Evolutionary conservation across 2,113 vertebrate species (phyloP).

Genomic region (Thunnus thynnus): DNA sequence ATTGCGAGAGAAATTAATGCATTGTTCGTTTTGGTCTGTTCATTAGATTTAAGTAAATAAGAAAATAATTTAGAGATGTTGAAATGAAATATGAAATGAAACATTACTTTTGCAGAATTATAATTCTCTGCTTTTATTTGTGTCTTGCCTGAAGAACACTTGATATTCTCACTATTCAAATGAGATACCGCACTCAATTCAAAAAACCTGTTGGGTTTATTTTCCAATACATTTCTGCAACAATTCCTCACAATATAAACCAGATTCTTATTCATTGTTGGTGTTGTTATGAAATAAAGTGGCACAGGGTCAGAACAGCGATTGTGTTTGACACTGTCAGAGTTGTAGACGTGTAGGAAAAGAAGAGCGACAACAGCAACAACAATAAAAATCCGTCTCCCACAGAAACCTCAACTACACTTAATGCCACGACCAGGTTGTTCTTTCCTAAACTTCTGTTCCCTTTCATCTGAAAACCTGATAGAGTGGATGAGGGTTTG

Average conservation of each 20-base stretch:
- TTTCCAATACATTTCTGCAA: neutral
- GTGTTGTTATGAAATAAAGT: neutral
- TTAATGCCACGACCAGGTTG: conserved; percentile 26
- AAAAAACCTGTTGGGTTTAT: neutral
- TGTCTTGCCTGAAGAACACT: too few species aligned
- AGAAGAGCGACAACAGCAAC: neutral
- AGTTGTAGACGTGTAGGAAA: neutral
- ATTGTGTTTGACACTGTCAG: conserved; percentile 6
- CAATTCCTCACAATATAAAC: neutral
- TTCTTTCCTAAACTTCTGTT: conserved; percentile 5
- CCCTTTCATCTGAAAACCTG: neutral
- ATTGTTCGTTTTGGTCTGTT: too few species aligned
- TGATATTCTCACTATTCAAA: too few species aligned
- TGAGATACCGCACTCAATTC: too few species aligned
- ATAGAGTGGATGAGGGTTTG: neutral
- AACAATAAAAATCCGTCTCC: conserved; percentile 9
- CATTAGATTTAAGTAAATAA: too few species aligned
- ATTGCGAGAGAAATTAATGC: too few species aligned
- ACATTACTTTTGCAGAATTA: too few species aligned
- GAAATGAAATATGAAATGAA: too few species aligned
- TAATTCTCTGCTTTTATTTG: too few species aligned
- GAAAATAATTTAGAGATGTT: too few species aligned
- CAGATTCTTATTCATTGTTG: neutral
- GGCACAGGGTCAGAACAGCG: neutral
- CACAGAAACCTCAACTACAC: conserved; percentile 3